Conservation (phyloP, 2,888 invertebrate species). For the Drosophila helvetica region DNA sequence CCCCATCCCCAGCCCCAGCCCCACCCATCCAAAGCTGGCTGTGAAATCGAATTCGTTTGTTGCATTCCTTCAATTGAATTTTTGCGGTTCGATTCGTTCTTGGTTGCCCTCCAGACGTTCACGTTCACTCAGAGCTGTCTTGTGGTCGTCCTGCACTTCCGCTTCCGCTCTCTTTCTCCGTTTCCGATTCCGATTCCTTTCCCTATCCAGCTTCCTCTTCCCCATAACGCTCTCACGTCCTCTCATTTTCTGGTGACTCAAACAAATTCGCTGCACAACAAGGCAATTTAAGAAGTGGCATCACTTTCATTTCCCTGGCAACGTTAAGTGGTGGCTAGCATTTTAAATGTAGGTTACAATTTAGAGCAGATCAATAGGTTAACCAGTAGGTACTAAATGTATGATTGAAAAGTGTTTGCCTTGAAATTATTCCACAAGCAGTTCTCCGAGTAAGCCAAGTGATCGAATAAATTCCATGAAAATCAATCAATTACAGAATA, state of each 20-base stretch:
- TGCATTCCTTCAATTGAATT: slow-evolving; percentile 51
- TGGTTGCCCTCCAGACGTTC: neutral
- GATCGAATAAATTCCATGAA: too few relatives aligned
- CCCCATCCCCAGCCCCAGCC: too few relatives aligned
- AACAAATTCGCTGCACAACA: slow-evolving; percentile 46
- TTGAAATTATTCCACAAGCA: too few relatives aligned
- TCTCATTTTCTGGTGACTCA: slow-evolving; percentile 43
- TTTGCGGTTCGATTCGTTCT: slow-evolving; percentile 35
- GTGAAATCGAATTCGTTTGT: slow-evolving; percentile 48
- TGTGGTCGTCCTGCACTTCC: slow-evolving; percentile 4
- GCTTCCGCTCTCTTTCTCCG: neutral
- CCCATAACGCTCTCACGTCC: neutral
- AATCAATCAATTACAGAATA: too few relatives aligned
- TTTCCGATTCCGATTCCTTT: neutral
- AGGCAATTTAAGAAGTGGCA: slow-evolving; percentile 22
- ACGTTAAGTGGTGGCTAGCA: neutral
- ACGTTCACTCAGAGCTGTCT: slow-evolving; percentile 1
- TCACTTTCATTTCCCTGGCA: slow-evolving; percentile 14
- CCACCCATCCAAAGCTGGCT: slow-evolving; percentile 17
- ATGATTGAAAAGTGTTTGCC: too few relatives aligned
- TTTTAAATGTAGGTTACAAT: neutral
- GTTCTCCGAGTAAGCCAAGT: too few relatives aligned
- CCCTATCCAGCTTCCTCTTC: neutral
- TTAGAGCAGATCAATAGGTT: neutral
- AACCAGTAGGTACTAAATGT: too few relatives aligned